Evolutionary conservation across 2,113 vertebrate species (phyloP), one percentile per base, ranked within the genome.

Genomic region (Myiozetetes cayanensis): DNA sequence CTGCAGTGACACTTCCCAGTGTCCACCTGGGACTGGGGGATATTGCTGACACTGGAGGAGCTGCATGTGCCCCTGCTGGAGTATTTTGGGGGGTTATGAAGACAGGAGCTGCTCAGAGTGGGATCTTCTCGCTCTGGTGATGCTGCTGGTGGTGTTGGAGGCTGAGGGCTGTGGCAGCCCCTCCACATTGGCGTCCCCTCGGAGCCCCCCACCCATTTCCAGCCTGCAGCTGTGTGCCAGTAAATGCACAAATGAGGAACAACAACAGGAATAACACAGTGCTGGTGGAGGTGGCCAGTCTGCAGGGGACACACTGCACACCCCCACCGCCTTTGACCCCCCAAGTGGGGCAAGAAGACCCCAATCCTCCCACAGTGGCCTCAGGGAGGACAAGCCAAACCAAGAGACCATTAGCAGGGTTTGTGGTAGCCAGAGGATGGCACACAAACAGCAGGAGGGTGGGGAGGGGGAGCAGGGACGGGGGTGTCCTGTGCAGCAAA

Each of bases 1-100:
- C 35, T 18, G 10, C 43, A 10, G 55, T 1, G 3, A 12, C 50
- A 23, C 8, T 39, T 13, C 4, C 14, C 0, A 2, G 1, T 70
- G 55, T 33, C 46, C 24, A 5, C 7, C 7, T 0, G 6, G 59
- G 37, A 19, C 41, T 14, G 19, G 22, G 20, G 15, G 68, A 5
- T 46, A 8, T 11, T 61, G 27, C 49, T 77, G 73, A 16, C 1
- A 3, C 67, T 2, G 2, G n/a, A 35, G 33, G 33, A 22, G 14
- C 4, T 6, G 2, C 28, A 1, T 15, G 30, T 46, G 9, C 10
- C 49, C 41, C 43, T 56, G 12, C 17, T 66, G 33, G 62, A 25
- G 39, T 2, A 6, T 35, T 80, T 65, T 16, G 44, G 23, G 52
- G 65, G 11, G 9, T 22, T 70, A 6, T 14, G 59, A 41, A 70